Evolutionary conservation across 2,888 invertebrate species (phyloP), one percentile per base, ranked within the genome.

Genomic region (Smittia sp.): DNA sequence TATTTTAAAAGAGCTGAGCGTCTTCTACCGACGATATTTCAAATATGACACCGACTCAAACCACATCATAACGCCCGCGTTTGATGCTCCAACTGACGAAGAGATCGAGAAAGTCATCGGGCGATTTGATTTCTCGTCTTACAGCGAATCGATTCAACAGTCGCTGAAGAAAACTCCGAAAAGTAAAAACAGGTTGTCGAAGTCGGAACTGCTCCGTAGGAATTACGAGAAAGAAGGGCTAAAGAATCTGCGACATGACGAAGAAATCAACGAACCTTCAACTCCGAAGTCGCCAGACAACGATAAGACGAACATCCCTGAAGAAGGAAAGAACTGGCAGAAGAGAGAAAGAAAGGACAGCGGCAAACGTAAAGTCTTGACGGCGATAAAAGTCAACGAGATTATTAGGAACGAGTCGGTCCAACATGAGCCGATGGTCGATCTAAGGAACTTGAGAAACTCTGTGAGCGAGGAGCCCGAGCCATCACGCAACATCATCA

Each of bases 51-150:
- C 76, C 83, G 90, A 86, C 81, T 80, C 85, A 1, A 88, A 86
- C 25, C 83, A 90, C 66, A 82, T 88, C 1, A 88, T 90, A n/a
- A 90, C 90, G 0, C 90, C 91, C 0, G 88, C 88, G 78, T 87
- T 84, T 20, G 85, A 86, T 63, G 88, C 88, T 0, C 85, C 87
- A 0, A 81, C 80, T 1, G 90, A 90, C 78, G 88, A 88, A 75
- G 78, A 85, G 9, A 77, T 85, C 41, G 79, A 82, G 39, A 81
- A 81, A 63, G 80, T 79, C 75, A 81, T 83, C 0, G 79, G 81
- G 20, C 52, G 54, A 27, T 69, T 69, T 11, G 41, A 69, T 6
- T 25, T 69, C 15, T 41, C 41, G 13, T 20, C 25, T 15, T 69
- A 69, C 11, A 24, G 52, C 20, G 41, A 52, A 15, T 9, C 52